Base-by-base conservation (phyloP, 2,888 invertebrate species). In the Chelonus formosanus region DNA sequence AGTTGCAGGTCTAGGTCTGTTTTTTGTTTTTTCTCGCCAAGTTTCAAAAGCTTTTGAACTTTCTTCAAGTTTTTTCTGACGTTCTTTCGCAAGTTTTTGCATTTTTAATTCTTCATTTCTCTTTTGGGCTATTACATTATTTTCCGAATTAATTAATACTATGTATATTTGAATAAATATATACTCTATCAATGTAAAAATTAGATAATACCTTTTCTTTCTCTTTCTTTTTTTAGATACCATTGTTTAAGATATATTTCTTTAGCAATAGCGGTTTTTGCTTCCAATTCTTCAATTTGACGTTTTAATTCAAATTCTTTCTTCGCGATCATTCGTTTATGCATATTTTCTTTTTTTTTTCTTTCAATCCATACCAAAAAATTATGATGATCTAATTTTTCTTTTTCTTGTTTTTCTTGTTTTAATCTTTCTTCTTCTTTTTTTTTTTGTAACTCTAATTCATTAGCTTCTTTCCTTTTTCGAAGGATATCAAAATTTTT, bases 21-120 rank as follows among this genome's bases (percentile, higher is more conserved):
- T 86, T 83, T 88, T 89, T 70, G 90, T 88, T 48, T 85, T 87
- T 64, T 88, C 85, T 67, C 88, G 81, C 91, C 91, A 91, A 71
- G 88, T 86, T 44, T 87, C 84, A 75, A 89, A 91, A 0, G 90
- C 90, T 53, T 84, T 86, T 71, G 86, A 85, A 67, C 88, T 89
- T 60, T 87, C 85, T 45, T 86, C 84, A 1, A 88, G 81, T 40
- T 88, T 85, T 31, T 84, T 85, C 72, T 87, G 71, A 34, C 74
- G 86, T 45, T 87, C 87, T 3, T 89, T 88, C 36, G 88, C 87
- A 0, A 85, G 84, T 5, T 80, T 76, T 47, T 87, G 86, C 7
- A 87, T 85, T 3, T 85, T 84, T 8, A 83, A 79, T n/a, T 86
- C 85, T 69, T 55, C 10, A 32, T 35, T 54, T 66, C 34, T n/a